A percentile compares a stretch with the other conserved stretches of the same genome.
Conservation (phyloP, 2,113 vertebrate genomes). For the Strix aluco region DNA sequence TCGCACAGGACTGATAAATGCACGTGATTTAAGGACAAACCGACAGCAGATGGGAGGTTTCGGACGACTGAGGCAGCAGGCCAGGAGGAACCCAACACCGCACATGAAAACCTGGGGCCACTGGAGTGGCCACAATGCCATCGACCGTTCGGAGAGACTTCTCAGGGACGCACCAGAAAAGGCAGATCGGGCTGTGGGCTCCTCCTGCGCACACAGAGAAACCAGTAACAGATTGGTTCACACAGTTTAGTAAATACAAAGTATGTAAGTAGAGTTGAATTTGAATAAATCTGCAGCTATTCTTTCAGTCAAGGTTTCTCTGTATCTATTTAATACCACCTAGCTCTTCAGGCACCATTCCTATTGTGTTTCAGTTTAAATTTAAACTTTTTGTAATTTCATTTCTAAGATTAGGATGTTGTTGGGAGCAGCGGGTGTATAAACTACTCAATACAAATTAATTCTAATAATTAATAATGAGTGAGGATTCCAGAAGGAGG, state of each 20-base stretch:
- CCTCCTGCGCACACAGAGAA: background rate
- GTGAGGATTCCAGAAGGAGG: background rate
- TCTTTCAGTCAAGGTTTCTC: background rate
- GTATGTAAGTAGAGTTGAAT: background rate
- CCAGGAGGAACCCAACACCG: background rate
- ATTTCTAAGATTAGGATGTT: background rate
- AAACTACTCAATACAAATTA: background rate
- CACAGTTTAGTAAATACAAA: background rate
- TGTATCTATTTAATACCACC: background rate
- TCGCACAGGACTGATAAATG: fast-evolving
- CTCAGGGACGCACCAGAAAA: background rate
- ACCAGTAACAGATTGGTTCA: background rate
- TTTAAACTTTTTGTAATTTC: background rate
- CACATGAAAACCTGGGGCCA: background rate
- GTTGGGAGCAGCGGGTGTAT: background rate
- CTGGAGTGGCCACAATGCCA: background rate
- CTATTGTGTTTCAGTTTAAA: background rate
- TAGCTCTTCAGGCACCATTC: background rate
- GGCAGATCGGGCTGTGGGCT: background rate
- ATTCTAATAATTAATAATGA: background rate
- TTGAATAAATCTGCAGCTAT: background rate
- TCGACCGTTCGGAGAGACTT: background rate
- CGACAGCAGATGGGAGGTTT: background rate
- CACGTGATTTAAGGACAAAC: background rate
- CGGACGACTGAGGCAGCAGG: background rate